Evolutionary conservation across 2,113 vertebrate species (phyloP).

Genomic region (Sminthopsis crassicaudata): DNA sequence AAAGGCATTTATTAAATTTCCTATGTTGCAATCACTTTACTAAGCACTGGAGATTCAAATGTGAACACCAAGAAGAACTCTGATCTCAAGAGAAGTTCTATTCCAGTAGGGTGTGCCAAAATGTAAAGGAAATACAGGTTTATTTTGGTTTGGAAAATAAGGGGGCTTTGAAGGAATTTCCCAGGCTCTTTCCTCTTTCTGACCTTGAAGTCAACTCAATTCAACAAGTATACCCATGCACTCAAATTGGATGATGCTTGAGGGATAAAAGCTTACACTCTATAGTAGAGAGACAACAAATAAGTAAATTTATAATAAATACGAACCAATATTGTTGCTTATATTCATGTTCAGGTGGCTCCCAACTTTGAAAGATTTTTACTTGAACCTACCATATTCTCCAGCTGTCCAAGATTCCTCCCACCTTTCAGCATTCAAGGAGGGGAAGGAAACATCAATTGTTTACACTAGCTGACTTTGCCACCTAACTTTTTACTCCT

Average conservation of each 20-base stretch:
- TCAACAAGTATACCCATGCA: not conserved
- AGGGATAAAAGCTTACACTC: not conserved
- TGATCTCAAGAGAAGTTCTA: not conserved
- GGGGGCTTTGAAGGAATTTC: not conserved
- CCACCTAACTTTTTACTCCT: not conserved
- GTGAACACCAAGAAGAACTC: not conserved
- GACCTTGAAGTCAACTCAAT: not conserved
- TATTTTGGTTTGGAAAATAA: not conserved
- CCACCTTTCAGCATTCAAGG: not conserved
- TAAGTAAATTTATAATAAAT: not conserved
- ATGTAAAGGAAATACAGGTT: not conserved
- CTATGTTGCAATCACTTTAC: not conserved
- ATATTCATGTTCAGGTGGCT: not conserved
- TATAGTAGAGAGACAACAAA: not conserved
- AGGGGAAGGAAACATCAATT: not conserved
- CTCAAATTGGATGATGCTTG: not conserved
- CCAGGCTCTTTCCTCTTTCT: not conserved
- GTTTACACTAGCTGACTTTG: not conserved
- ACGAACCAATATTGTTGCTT: not conserved
- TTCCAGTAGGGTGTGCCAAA: not conserved
- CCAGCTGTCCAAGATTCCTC: not conserved
- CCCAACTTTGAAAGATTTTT: not conserved
- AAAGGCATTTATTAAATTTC: not conserved
- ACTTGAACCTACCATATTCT: not conserved
- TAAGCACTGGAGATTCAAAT: not conserved